Evolutionary conservation across 2,113 vertebrate species (phyloP).

Genomic region (Acinonyx jubatus): DNA sequence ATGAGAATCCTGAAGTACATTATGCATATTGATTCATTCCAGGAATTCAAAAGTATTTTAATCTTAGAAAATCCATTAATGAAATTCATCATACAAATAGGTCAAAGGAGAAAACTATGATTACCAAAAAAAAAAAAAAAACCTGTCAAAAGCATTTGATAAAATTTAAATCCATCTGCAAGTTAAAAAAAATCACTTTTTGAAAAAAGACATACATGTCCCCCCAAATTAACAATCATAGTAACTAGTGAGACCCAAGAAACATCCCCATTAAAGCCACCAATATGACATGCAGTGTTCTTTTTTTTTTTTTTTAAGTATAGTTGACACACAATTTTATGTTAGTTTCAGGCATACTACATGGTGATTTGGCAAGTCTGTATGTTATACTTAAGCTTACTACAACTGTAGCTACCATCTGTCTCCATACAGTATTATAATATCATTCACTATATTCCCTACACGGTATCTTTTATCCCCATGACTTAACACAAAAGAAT

Average conservation of each 20-base stretch:
- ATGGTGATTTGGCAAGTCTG: neutral
- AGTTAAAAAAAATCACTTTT: conserved; percentile 8
- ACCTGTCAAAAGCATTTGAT: conserved; percentile 13
- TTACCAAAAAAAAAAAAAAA: conserved; percentile 27
- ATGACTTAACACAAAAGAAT: neutral
- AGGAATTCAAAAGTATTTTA: conserved; percentile 63
- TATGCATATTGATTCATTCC: conserved; percentile 53
- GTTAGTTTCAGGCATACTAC: neutral
- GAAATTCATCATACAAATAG: conserved; percentile 58
- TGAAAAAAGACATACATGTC: neutral
- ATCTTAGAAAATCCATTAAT: conserved; percentile 65
- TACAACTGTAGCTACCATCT: neutral
- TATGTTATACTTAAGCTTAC: neutral
- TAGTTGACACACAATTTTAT: neutral
- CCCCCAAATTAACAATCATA: neutral
- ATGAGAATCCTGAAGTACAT: conserved; percentile 12
- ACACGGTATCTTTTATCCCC: neutral
- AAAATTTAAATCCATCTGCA: conserved; percentile 50
- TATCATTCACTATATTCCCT: neutral
- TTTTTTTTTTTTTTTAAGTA: neutral
- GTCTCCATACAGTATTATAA: neutral
- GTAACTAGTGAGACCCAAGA: neutral
- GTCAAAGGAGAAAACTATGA: conserved; percentile 65
- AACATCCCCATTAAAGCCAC: neutral
- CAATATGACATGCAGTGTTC: neutral